Evolutionary conservation across 2,797 vertebrate species (phyloP), one percentile per base, ranked within the genome.

Genomic region (Eulemur coronatus): DNA sequence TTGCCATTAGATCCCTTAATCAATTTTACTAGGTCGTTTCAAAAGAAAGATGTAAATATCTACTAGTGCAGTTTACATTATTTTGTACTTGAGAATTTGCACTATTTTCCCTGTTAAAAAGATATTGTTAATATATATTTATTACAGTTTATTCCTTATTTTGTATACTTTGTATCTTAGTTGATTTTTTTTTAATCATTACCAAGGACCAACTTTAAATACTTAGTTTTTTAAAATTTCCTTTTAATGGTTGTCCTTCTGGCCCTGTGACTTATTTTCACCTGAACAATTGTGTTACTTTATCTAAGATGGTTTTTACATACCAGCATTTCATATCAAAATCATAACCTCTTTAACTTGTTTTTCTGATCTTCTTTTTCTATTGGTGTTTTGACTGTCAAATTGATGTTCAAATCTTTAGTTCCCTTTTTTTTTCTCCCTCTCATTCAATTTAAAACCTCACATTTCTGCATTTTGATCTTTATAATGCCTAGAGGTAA

Each of bases 221-320:
- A 52, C 80, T 80, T 79, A 90, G 57, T 96, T 96, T 96, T 96
- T 92, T 72, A 67, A 79, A 67, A 61, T 91, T 96, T 91, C 24
- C 63, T 22, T 89, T 35, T 87, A 75, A 73, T 46, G 81, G 35
- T 93, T 86, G 38, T 48, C 13, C 76, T 57, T 95, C 50, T 89
- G 50, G 35, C 38, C 22, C 52, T 89, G 17, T 89, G 65, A 61
- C 52, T 91, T 81, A 84, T 78, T 95, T 96, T 92, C 48, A 78
- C 18, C 59, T 14, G 18, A 79, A 41, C 17, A 78, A 22, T 85
- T 89, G 1, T 24, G 20, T 89, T 93, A 67, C 50, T 94, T 95
- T 91, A 48, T 76, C 63, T 85, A 61, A 90, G 48, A 24, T 96
- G 48, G 75, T 63, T 92, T 75, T 88, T 76, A 92, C 90, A 52